These are phyloP conservation scores for Pseudochirops corinnae DNA, from an alignment of 2,797 vertebrate species.

Conservation along the genomic window DNA sequence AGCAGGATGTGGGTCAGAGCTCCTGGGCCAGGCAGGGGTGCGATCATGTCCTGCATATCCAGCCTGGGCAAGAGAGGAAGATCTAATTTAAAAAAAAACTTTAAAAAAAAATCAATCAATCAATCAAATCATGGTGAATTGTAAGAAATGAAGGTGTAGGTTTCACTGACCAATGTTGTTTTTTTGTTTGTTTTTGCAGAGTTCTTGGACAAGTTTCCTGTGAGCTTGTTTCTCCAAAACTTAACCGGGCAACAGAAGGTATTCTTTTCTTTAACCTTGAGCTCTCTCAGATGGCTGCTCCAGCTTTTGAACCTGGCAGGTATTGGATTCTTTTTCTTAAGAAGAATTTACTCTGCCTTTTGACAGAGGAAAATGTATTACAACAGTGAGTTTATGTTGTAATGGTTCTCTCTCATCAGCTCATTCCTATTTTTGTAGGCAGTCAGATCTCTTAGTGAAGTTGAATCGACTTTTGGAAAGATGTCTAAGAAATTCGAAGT, in stretches of 20 bases:
- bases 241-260: constrained; percentile 94
- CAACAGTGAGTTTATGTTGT: not conserved
- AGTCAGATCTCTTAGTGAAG: constrained; percentile 94
- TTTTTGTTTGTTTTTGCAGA: constrained; percentile 83
- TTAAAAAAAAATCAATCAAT: not conserved
- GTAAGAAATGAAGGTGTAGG: not conserved
- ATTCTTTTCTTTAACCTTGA: constrained; percentile 96
- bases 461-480: constrained; percentile 95
- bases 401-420: not conserved
- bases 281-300: constrained; percentile 96
- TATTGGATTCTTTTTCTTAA: constrained; percentile 75
- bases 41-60: not conserved
- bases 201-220: constrained; percentile 97
- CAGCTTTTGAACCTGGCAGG: constrained; percentile 95
- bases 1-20: not conserved
- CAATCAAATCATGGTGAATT: too few species aligned
- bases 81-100: not conserved
- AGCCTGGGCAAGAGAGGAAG: not conserved
- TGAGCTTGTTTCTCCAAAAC: constrained; percentile 95
- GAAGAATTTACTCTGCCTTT: not conserved
- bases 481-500: constrained; percentile 96
- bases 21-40: not conserved
- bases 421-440: constrained; percentile 85
- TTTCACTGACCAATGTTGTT: constrained; percentile 27
- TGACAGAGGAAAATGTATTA: not conserved